Evolutionary conservation across 2,113 vertebrate species (phyloP).

Genomic region (Bujurquina vittata): DNA sequence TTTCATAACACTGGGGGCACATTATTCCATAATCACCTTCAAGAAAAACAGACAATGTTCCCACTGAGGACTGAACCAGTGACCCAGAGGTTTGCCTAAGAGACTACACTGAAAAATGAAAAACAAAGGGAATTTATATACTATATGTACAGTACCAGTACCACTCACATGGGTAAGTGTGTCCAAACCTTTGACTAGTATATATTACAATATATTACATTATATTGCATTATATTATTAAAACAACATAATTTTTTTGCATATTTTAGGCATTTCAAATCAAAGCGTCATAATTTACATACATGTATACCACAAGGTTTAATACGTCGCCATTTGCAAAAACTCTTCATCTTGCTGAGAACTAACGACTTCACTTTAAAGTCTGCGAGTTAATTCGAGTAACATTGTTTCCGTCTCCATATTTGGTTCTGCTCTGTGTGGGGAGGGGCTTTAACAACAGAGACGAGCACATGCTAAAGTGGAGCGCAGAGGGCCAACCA

Average conservation of each 20-base stretch:
- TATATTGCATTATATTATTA: no score
- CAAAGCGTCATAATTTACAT: rapidly evolving
- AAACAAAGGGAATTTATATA: not conserved
- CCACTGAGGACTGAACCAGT: not conserved
- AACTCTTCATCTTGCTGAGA: rapidly evolving
- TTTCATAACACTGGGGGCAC: slow-evolving; percentile 4
- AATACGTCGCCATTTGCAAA: not conserved
- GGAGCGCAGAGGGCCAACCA: no score
- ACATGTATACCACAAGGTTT: no score
- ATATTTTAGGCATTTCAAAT: not conserved
- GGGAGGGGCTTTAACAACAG: no score
- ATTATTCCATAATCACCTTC: slow-evolving; percentile 21
- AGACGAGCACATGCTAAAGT: no score
- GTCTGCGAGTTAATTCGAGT: no score
- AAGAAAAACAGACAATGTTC: not conserved
- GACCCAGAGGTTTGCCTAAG: not conserved
- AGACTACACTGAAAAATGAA: not conserved
- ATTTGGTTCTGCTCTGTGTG: no score
- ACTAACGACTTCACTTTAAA: not conserved
- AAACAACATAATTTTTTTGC: not conserved
- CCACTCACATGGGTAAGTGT: no score
- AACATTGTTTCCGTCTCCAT: no score
- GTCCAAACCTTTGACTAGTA: no score
- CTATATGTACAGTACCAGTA: not conserved
- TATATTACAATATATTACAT: no score